Conservation (phyloP, 2,797 vertebrate species). For the Presbytis comata region DNA sequence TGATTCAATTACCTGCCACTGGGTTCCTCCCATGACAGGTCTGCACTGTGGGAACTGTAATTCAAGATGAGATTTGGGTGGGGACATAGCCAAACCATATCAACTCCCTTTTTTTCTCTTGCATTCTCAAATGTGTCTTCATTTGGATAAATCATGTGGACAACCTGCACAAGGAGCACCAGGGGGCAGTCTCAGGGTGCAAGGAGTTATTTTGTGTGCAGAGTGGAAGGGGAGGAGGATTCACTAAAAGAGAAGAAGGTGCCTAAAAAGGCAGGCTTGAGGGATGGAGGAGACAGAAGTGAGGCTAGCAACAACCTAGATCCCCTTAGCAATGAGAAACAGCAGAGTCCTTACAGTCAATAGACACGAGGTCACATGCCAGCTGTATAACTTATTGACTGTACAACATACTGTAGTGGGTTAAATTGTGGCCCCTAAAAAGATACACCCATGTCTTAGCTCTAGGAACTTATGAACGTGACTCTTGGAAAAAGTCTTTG, state of each 20-base stretch:
- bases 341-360: neutral
- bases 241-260: neutral
- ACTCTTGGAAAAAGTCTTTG: neutral
- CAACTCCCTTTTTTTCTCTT: neutral
- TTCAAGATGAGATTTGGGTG: neutral
- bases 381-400: neutral
- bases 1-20: too few species aligned
- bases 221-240: neutral
- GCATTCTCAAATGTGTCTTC: neutral
- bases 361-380: neutral
- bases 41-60: neutral
- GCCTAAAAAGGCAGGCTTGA: neutral
- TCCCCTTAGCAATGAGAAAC: neutral
- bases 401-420: neutral
- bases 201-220: neutral
- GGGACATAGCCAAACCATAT: neutral
- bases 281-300: neutral
- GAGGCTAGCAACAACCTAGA: neutral
- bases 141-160: neutral
- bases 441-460: neutral
- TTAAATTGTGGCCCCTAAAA: neutral
- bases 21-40: too few species aligned
- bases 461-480: neutral
- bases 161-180: neutral
- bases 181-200: neutral